A percentile compares a stretch with the other conserved stretches of the same genome.
These are phyloP conservation scores for Morone chrysops DNA, from an alignment of 2,113 vertebrate species.

Conservation along the genomic window DNA sequence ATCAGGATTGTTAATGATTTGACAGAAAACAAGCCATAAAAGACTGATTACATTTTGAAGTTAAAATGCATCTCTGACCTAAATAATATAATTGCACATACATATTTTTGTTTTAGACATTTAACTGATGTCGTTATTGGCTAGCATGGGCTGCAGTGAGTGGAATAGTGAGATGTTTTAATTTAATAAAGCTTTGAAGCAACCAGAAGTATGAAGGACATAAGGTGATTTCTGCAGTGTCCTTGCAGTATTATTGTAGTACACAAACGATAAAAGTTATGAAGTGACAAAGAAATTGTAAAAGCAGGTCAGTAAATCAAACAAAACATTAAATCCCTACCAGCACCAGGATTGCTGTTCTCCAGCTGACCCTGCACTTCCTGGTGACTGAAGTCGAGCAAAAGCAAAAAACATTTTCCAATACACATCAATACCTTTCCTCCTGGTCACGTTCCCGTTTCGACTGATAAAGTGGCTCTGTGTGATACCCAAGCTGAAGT, in stretches of 20 bases:
- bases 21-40: neutral
- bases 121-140: neutral
- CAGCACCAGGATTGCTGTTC: conserved; percentile 1
- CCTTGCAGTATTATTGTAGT: neutral
- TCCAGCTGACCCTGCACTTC: neutral
- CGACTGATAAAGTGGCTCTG: neutral
- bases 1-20: neutral
- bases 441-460: neutral
- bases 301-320: conserved; percentile 3
- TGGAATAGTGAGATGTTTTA: neutral
- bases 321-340: neutral
- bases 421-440: neutral
- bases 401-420: conserved; percentile 35
- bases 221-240: neutral
- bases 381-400: conserved; percentile 8
- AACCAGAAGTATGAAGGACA: too few species aligned
- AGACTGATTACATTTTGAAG: too few species aligned
- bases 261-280: neutral
- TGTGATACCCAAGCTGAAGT: conserved; percentile 3
- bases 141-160: neutral
- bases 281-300: neutral
- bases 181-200: neutral
- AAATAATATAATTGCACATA: too few species aligned
- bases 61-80: too few species aligned
- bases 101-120: neutral